Evolutionary conservation across 2,113 vertebrate species (phyloP).

Genomic region (Ploceus nigricollis): DNA sequence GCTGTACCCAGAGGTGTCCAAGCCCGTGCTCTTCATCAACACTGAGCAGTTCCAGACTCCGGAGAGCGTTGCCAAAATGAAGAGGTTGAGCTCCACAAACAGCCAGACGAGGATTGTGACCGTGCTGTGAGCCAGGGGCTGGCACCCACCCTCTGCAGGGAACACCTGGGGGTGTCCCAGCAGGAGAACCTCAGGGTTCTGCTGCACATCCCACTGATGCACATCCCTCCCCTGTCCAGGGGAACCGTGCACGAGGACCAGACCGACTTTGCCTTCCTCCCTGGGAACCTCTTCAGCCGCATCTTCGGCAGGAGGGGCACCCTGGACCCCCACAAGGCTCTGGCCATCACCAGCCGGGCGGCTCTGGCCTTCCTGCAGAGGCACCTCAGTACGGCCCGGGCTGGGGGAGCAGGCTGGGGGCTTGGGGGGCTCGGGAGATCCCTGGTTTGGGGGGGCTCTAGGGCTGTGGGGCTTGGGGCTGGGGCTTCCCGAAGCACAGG

Average conservation of each 20-base stretch:
- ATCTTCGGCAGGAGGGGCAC: constrained; percentile 49
- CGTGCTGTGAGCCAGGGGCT: constrained; percentile 68
- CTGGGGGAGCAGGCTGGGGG: background rate
- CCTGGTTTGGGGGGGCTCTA: rapidly evolving
- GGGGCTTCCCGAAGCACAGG: background rate
- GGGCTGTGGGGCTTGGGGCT: rapidly evolving
- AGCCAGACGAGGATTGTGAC: constrained; percentile 71
- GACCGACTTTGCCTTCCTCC: constrained; percentile 71
- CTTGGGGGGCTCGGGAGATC: rapidly evolving
- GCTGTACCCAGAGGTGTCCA: constrained; percentile 62
- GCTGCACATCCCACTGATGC: background rate
- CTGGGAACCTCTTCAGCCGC: constrained; percentile 11
- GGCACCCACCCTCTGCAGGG: rapidly evolving
- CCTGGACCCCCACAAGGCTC: constrained; percentile 63
- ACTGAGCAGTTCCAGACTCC: constrained; percentile 71
- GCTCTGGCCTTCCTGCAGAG: constrained; percentile 77
- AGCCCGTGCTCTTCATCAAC: constrained; percentile 78
- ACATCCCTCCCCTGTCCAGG: background rate
- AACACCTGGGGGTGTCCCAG: background rate
- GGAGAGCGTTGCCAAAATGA: constrained; percentile 68
- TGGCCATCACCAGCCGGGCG: constrained; percentile 58
- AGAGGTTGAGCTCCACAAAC: constrained; percentile 58
- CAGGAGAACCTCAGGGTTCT: background rate
- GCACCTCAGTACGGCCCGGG: constrained; percentile 66
- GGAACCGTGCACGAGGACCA: constrained; percentile 74